phyloP scores from a whole-genome alignment of 1,140 invertebrate species.

The Macrotrachela quadricornifera region DNA sequence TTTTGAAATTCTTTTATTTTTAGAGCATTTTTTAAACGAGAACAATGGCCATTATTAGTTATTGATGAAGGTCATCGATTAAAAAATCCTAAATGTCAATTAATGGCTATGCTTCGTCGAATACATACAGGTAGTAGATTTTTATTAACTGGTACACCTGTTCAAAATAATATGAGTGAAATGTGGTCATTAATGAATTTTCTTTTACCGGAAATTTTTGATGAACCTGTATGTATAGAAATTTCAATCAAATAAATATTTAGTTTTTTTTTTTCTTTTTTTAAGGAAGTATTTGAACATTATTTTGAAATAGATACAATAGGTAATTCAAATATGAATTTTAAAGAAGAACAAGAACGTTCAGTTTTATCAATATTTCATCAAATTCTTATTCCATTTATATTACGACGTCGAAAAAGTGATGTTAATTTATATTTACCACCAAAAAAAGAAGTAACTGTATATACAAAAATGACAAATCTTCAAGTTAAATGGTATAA shows the following conservation, averaged over 20 bases:
- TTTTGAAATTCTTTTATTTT: too few relatives aligned
- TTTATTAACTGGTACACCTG: conserved; percentile 82
- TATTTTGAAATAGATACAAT: too few relatives aligned
- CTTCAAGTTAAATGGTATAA: conserved; percentile 96
- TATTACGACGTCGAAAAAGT: conserved; percentile 81
- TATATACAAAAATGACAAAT: conserved; percentile 87
- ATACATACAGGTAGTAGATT: conserved; percentile 82
- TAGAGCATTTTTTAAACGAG: conserved; percentile 19
- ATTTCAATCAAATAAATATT: too few relatives aligned
- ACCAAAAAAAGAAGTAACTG: conserved; percentile 87
- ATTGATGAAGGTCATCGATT: conserved; percentile 94
- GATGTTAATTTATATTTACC: conserved; percentile 96
- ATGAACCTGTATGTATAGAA: conserved; percentile 41
- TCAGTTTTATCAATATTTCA: conserved; percentile 38
- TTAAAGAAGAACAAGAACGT: too few relatives aligned
- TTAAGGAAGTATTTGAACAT: too few relatives aligned
- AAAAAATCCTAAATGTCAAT: conserved; percentile 89
- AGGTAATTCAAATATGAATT: too few relatives aligned
- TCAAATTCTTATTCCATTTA: conserved; percentile 79
- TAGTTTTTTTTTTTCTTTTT: too few relatives aligned
- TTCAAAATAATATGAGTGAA: conserved; percentile 94
- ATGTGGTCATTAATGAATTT: conserved; percentile 92
- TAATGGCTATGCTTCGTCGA: conserved; percentile 78
- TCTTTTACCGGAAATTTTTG: conserved; percentile 87
- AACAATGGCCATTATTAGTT: conserved; percentile 69